These are phyloP conservation scores for Drosophila nigricruria DNA, from an alignment of 2,888 invertebrate genomes.

Conservation along the genomic window DNA sequence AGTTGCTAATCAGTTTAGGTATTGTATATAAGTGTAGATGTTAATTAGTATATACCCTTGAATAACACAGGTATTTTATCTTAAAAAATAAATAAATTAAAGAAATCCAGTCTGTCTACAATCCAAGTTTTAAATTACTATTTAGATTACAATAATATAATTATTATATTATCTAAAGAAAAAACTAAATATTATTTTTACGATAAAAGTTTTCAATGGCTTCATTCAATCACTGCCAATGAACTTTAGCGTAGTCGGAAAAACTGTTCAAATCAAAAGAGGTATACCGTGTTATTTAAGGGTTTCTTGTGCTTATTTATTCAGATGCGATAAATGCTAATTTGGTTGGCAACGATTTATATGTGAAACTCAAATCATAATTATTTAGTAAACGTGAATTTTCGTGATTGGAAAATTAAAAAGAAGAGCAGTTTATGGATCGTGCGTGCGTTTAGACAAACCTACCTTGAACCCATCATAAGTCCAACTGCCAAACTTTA, in stretches of 20 bases:
- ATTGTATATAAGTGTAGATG: slow-evolving; percentile 25
- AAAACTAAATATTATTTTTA: background rate
- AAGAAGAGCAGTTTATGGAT: slow-evolving; percentile 28
- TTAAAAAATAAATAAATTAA: background rate
- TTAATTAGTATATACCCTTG: slow-evolving; percentile 42
- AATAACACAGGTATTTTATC: slow-evolving; percentile 39
- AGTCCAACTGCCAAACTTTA: slow-evolving; percentile 99
- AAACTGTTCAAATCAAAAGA: slow-evolving; percentile 24
- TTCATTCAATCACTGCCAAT: slow-evolving; percentile 11
- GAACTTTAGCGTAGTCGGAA: slow-evolving; percentile 22
- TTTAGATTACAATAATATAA: slow-evolving; percentile 9
- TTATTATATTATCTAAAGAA: slow-evolving; percentile 4
- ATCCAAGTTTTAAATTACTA: slow-evolving; percentile 10
- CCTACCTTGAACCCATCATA: slow-evolving; percentile 99
- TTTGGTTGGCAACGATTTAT: slow-evolving; percentile 29
- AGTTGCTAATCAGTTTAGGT: slow-evolving; percentile 27
- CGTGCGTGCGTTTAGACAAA: slow-evolving; percentile 64
- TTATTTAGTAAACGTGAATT: slow-evolving; percentile 31
- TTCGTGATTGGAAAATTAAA: slow-evolving; percentile 30
- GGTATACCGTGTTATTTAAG: slow-evolving; percentile 45
- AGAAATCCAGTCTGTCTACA: slow-evolving; percentile 3
- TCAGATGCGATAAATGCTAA: slow-evolving; percentile 45
- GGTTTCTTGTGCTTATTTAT: slow-evolving; percentile 43
- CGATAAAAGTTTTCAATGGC: background rate
- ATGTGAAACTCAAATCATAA: slow-evolving; percentile 34